phyloP scores from a whole-genome alignment of 2,797 vertebrate species.

The Eurystomus glaucurus region DNA sequence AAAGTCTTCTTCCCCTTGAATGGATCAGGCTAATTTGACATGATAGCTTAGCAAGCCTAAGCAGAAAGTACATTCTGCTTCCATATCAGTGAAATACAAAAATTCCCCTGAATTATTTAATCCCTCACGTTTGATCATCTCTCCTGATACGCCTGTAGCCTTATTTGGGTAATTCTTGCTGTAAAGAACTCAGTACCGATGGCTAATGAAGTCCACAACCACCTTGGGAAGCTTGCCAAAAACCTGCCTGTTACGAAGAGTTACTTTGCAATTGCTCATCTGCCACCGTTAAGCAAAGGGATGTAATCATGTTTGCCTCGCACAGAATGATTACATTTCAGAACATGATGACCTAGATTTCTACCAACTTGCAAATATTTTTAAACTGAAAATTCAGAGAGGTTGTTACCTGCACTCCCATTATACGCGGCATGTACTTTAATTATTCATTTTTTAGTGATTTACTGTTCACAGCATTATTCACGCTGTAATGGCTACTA shows the following conservation, averaged over 20 bases:
- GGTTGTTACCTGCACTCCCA: background rate
- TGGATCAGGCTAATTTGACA: background rate
- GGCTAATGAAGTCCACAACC: background rate
- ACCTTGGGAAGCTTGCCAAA: slow-evolving; percentile 5
- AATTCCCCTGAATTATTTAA: background rate
- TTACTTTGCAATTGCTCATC: background rate
- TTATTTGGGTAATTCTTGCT: background rate
- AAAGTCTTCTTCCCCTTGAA: background rate
- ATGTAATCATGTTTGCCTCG: background rate
- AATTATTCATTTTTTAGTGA: background rate
- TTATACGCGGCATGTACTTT: background rate
- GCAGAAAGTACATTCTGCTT: background rate
- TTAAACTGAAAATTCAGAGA: background rate
- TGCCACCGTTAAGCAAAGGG: background rate
- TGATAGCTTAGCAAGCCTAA: background rate
- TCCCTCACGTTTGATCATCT: background rate
- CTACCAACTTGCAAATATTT: background rate
- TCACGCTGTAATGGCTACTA: background rate
- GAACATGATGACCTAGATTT: slow-evolving; percentile 28
- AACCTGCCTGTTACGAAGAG: background rate
- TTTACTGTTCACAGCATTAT: background rate
- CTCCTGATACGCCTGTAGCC: background rate
- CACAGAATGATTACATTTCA: background rate
- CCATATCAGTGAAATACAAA: rapidly evolving
- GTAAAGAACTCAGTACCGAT: background rate